These are phyloP conservation scores for Lota lota DNA, from an alignment of 2,113 vertebrate genomes.

Conservation along the genomic window DNA sequence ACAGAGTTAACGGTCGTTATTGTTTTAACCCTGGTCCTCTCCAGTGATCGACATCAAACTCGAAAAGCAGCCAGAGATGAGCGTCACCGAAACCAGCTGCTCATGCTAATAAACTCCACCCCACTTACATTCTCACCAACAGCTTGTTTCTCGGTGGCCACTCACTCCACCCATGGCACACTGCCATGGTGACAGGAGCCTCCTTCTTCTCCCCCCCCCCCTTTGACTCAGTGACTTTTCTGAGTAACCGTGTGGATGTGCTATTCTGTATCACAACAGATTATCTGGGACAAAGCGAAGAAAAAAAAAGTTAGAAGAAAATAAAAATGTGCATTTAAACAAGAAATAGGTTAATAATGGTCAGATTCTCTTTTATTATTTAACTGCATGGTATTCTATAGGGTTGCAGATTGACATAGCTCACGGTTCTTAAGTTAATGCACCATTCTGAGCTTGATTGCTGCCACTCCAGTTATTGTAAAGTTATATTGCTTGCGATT, in stretches of 20 bases:
- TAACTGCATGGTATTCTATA: conserved; percentile 87
- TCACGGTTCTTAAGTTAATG: conserved; percentile 77
- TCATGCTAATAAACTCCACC: conserved; percentile 79
- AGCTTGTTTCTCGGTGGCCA: conserved; percentile 76
- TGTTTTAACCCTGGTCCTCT: conserved; percentile 70
- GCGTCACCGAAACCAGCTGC: conserved; percentile 86
- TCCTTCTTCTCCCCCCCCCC: conserved; percentile 50
- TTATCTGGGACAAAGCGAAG: conserved; percentile 36
- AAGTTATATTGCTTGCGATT: conserved; percentile 60
- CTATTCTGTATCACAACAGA: conserved; percentile 73
- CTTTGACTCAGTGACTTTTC: conserved; percentile 79
- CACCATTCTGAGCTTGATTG: conserved; percentile 77
- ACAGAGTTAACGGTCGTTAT: conserved; percentile 8
- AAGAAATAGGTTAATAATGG: conserved; percentile 63
- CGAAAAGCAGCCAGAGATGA: conserved; percentile 86
- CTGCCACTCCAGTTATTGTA: conserved; percentile 72
- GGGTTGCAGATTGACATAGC: conserved; percentile 78
- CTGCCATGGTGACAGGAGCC: conserved; percentile 67
- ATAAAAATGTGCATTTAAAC: conserved; percentile 38
- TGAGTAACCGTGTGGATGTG: conserved; percentile 81
- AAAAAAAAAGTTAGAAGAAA: conserved; percentile 1
- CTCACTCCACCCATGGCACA: conserved; percentile 58
- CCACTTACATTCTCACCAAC: conserved; percentile 56
- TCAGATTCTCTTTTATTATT: conserved; percentile 59
- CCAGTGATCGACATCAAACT: conserved; percentile 91